Percentiles rank a stretch among this genome's conserved stretches.
Evolutionary conservation across 2,888 invertebrate genomes (phyloP).

Genomic region (Napeogenes inachia): DNA sequence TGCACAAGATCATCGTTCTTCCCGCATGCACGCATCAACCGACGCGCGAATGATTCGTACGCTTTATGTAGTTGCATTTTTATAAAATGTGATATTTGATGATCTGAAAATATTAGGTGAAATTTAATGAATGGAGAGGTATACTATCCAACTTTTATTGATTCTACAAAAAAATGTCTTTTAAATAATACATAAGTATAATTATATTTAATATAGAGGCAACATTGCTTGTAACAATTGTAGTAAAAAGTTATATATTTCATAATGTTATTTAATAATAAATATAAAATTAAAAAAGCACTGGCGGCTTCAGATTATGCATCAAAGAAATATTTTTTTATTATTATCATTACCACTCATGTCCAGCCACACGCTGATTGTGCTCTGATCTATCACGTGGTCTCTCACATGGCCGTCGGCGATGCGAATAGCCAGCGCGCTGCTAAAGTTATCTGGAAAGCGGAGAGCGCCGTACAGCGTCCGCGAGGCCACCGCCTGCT

Average conservation of each 20-base stretch:
- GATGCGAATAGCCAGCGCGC: conserved; percentile 76
- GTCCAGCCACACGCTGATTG: conserved; percentile 84
- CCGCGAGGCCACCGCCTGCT: conserved; percentile 46
- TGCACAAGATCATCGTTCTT: conserved; percentile 67
- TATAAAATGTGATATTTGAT: conserved; percentile 87
- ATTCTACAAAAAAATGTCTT: no score
- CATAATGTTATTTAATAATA: no score
- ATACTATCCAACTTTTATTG: no score
- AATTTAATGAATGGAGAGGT: conserved; percentile 34
- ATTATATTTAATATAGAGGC: no score
- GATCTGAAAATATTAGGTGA: conserved; percentile 76
- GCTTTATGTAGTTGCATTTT: conserved; percentile 82
- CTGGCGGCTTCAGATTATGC: no score
- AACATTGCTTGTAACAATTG: no score
- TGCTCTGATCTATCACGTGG: conserved; percentile 76
- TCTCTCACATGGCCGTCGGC: conserved; percentile 78
- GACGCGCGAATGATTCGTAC: conserved; percentile 81
- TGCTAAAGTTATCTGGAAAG: conserved; percentile 85
- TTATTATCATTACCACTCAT: conserved; percentile 79
- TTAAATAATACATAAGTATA: no score
- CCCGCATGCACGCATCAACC: conserved; percentile 81
- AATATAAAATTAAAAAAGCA: no score
- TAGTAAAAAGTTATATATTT: no score
- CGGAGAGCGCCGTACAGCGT: conserved; percentile 75
- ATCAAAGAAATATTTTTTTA: no score